Evolutionary conservation across 2,797 vertebrate species (phyloP), one percentile per base, ranked within the genome.

Genomic region (Catharus ustulatus): DNA sequence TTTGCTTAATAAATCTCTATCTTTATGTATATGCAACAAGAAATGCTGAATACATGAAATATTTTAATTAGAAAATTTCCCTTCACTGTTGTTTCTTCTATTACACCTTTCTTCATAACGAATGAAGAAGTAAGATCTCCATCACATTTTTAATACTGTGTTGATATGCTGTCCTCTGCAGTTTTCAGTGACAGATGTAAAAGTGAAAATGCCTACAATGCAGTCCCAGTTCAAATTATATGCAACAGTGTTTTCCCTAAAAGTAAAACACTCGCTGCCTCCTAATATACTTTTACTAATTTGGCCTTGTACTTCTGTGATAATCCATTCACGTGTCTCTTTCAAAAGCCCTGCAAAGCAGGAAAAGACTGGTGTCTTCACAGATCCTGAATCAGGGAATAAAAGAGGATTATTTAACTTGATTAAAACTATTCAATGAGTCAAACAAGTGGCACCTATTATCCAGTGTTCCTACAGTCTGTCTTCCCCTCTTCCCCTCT

Each of bases 371-470:
- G 22, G 40, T 71, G 51, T 36, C 38, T 46, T 71, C 48, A 54
- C 24, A 82, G 46, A 71, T 77, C 21, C 57, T 0, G 2, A 62
- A 83, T 51, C 22, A 43, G 23, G 43, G 63, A 73, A 46, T 30
- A 27, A 81, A 88, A 93, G 34, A 71, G 12, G 78, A 80, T 83
- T 91, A 34, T 87, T 91, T 38, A 51, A 32, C n/a, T 75, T 5
- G 2, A 54, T 32, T 71, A 71, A 86, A 90, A 46, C 22, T 29
- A 55, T 32, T 55, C 32, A 63, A 23, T 27, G 71, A 87, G 14
- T 71, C 38, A 84, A 84, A 90, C 7, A 76, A 84, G 26, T 0
- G 2, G 80, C 18, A 85, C 27, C n/a, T 77, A 43, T 46, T 77
- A 89, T 76, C 40, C 46, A 63, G 57, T 62, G 13, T 30, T 82